phyloP scores from a whole-genome alignment of 2,797 vertebrate species.

The Epinephelus malabaricus region DNA sequence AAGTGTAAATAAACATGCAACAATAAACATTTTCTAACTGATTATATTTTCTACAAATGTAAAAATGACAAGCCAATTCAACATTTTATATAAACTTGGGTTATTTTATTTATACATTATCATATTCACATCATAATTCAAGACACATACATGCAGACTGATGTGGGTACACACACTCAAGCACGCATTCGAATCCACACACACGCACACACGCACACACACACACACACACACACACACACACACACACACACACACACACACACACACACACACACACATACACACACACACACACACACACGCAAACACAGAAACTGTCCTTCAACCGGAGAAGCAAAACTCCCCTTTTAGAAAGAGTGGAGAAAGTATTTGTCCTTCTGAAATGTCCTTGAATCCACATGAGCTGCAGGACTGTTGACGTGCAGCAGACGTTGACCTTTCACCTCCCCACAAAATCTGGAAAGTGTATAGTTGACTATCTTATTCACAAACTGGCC shows the following conservation, averaged over 20 bases:
- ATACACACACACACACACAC: neutral
- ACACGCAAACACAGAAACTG: slow-evolving; percentile 29
- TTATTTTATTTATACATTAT: slow-evolving; percentile 71
- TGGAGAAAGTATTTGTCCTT: slow-evolving; percentile 40
- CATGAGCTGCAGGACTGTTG: slow-evolving; percentile 23
- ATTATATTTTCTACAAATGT: neutral
- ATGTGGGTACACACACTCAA: slow-evolving; percentile 34
- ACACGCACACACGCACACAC: slow-evolving; percentile 14
- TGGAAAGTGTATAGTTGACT: slow-evolving; percentile 14
- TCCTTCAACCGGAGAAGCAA: slow-evolving; percentile 40
- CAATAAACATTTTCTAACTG: neutral
- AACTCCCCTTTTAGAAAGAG: neutral
- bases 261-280: neutral
- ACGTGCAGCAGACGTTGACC: slow-evolving; percentile 48
- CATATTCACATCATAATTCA: slow-evolving; percentile 68
- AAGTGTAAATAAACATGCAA: slow-evolving; percentile 12
- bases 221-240: neutral
- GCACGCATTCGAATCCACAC: slow-evolving; percentile 29
- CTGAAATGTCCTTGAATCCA: slow-evolving; percentile 53
- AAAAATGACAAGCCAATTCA: slow-evolving; percentile 1
- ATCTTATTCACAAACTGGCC: slow-evolving; percentile 24
- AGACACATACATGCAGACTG: slow-evolving; percentile 69
- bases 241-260: too few relatives aligned
- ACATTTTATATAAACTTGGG: slow-evolving; percentile 64
- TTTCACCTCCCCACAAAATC: slow-evolving; percentile 39